These are phyloP conservation scores for Tortricodes alternella DNA, from an alignment of 2,888 invertebrate species.

Conservation along the genomic window DNA sequence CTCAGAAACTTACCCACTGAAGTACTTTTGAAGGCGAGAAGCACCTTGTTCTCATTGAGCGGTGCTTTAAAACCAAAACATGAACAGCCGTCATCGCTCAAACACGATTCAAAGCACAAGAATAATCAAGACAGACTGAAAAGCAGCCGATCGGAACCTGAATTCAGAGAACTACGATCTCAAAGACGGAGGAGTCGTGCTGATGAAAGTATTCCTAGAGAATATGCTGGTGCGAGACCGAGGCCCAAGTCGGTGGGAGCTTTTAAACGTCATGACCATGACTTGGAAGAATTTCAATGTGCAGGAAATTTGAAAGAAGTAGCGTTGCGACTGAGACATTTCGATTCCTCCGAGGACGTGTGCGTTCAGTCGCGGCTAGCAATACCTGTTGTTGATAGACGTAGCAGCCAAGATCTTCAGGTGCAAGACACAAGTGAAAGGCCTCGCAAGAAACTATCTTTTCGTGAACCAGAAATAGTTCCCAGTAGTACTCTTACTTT, in stretches of 20 bases:
- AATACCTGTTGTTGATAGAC: constrained; percentile 70
- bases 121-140: constrained; percentile 66
- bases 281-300: constrained; percentile 50
- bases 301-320: constrained; percentile 52
- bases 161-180: constrained; percentile 63
- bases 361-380: constrained; percentile 71
- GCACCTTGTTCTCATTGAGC: constrained; percentile 70
- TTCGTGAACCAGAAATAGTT: constrained; percentile 91
- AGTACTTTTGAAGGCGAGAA: constrained; percentile 72
- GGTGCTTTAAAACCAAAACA: constrained; percentile 74
- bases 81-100: constrained; percentile 55
- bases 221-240: constrained; percentile 49
- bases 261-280: constrained; percentile 61
- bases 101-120: constrained; percentile 76
- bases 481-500: constrained; percentile 57
- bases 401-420: constrained; percentile 53
- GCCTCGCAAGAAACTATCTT: constrained; percentile 93
- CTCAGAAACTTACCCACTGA: constrained; percentile 74
- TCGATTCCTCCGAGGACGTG: constrained; percentile 66
- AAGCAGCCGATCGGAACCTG: constrained; percentile 67
- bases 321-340: constrained; percentile 52
- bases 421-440: constrained; percentile 74
- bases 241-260: constrained; percentile 72
- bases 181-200: constrained; percentile 63
- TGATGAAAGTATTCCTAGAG: constrained; percentile 50